These are phyloP conservation scores for Dendropsophus ebraccatus DNA, from an alignment of 2,113 vertebrate genomes.

Conservation along the genomic window DNA sequence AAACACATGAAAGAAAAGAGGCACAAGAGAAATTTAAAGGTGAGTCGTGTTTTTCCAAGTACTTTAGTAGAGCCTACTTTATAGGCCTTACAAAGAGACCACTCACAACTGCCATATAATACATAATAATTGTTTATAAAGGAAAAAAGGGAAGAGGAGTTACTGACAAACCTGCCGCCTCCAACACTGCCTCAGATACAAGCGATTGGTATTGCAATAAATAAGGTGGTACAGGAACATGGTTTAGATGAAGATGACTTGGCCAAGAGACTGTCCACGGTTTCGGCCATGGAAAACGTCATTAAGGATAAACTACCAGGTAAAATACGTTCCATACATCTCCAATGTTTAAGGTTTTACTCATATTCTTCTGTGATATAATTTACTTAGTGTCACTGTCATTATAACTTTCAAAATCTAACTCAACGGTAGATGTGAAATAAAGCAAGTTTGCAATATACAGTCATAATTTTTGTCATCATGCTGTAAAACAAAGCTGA, in stretches of 20 bases:
- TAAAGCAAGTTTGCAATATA: no score
- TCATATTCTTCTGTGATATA: no score
- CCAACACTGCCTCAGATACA: conserved; percentile 79
- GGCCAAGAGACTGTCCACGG: conserved; percentile 76
- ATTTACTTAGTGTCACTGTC: no score
- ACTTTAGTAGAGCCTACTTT: no score
- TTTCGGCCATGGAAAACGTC: conserved; percentile 80
- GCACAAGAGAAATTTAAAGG: conserved; percentile 87
- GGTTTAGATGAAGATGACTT: conserved; percentile 82
- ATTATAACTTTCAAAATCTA: no score
- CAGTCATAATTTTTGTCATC: no score
- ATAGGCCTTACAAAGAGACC: no score
- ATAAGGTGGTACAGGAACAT: conserved; percentile 78
- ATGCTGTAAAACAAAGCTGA: no score
- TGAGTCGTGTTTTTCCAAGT: conserved; percentile 65
- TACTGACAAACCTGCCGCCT: conserved; percentile 82
- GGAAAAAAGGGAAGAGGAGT: conserved; percentile 85
- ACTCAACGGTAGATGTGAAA: no score
- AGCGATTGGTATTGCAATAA: conserved; percentile 79
- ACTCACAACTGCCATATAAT: neutral
- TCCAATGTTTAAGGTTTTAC: no score
- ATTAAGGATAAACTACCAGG: conserved; percentile 84
- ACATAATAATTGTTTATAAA: no score
- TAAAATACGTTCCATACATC: conserved; percentile 62
- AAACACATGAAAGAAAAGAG: conserved; percentile 90